Evolutionary conservation across 2,113 vertebrate species (phyloP), one percentile per base, ranked within the genome.

Genomic region (Oreochromis tanganicae): DNA sequence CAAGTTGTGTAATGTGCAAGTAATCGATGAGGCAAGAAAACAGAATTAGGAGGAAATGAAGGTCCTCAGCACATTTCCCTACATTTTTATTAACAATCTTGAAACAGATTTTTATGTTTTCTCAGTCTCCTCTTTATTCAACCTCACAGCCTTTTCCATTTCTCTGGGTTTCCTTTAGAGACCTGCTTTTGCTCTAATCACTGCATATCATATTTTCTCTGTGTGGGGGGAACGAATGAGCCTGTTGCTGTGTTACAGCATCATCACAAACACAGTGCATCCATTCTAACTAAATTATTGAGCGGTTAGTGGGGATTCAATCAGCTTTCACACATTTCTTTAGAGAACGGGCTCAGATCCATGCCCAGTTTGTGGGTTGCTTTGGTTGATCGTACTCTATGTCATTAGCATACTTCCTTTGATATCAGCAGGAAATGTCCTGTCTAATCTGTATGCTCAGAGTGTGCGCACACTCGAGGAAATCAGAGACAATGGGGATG

Each of bases 171-270:
- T 85, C 36, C 80, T 73, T 84, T 7, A 50, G 75, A 90, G 81
- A 86, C 68, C 63, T 71, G 59, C 52, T 38, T 88, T 50, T 78
- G 84, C 63, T 86, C 43, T 87, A 86, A 93, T 92, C 82, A 89
- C 84, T 78, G 85, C 27, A 9, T 82, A 84, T 94, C 82, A 71
- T 86, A 75, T 89, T 57, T 61, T 85, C 46, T 68, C n/a, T 79
- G 48, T 79, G 54, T 63, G 48, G 7, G 48, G 61, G 17, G 17
- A 41, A 27, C 6, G 46, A 88, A 88, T 83, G 86, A 87, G 88
- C 88, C 91, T 91, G 93, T 92, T 93, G 91, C 90, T 81, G 88
- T 87, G 83, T 86, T 87, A 83, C 90, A 48, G 88, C 82, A 32
- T 82, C 36, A 34, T 90, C 75, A 54, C 73, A 85, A 87, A 85